These are phyloP conservation scores for Ploceus nigricollis DNA, from an alignment of 2,113 vertebrate genomes.

Conservation along the genomic window DNA sequence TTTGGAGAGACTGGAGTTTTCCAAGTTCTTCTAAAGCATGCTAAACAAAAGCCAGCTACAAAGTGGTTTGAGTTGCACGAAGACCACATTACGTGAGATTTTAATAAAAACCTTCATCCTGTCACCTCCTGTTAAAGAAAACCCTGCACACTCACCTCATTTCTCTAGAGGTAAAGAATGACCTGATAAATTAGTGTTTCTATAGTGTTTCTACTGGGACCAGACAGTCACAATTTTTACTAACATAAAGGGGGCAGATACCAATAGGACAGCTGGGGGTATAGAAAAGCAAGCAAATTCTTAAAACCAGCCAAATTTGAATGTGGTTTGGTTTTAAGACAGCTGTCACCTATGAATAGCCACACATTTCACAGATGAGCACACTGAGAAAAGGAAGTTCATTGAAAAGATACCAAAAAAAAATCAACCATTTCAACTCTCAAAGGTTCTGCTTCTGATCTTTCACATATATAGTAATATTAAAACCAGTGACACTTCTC, in stretches of 20 bases:
- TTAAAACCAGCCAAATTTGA: neutral
- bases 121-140: neutral
- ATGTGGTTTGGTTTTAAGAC: neutral
- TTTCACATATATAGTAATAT: neutral
- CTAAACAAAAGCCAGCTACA: neutral
- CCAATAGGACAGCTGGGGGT: neutral
- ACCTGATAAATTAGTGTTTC: neutral
- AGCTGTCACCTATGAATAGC: neutral
- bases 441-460: neutral
- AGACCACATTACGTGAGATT: neutral
- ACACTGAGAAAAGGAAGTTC: neutral
- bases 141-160: neutral
- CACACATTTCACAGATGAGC: neutral
- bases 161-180: neutral
- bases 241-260: neutral
- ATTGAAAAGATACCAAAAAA: neutral
- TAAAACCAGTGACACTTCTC: neutral
- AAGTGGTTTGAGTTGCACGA: neutral
- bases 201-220: neutral
- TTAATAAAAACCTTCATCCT: neutral
- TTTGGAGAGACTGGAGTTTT: neutral
- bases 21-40: neutral
- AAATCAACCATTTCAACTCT: neutral
- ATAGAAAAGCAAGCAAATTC: neutral
- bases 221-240: constrained; percentile 2